Conservation (phyloP, 2,888 invertebrate genomes). For the Sesia apiformis region DNA sequence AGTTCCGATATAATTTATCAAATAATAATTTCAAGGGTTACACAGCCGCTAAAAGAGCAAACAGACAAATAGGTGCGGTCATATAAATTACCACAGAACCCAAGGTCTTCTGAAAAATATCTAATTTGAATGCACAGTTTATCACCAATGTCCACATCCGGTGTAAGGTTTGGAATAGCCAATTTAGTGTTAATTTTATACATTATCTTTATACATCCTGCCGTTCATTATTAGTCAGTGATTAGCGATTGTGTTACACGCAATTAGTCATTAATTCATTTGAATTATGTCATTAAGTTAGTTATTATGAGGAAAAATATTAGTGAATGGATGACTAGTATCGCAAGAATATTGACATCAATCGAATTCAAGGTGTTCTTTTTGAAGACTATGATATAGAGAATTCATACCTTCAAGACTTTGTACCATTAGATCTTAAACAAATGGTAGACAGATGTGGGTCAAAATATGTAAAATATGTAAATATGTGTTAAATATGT, state of each 20-base stretch:
- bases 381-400: too few relatives aligned
- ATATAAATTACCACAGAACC: conserved; percentile 11
- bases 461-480: too few relatives aligned
- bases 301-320: too few relatives aligned
- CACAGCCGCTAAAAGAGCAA: conserved; percentile 47
- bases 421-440: too few relatives aligned
- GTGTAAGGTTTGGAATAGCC: conserved; percentile 21
- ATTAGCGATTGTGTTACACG: conserved; percentile 16
- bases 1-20: conserved; percentile 39
- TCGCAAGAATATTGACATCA: too few relatives aligned
- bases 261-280: conserved; percentile 19
- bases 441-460: too few relatives aligned
- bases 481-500: too few relatives aligned
- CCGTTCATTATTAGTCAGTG: conserved; percentile 41
- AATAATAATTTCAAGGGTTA: conserved; percentile 43
- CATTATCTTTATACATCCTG: conserved; percentile 45
- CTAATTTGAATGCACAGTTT: conserved; percentile 29
- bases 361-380: too few relatives aligned
- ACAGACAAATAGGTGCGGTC: conserved; percentile 39
- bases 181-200: conserved; percentile 33
- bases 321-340: too few relatives aligned
- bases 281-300: neutral
- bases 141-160: conserved; percentile 36
- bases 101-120: conserved; percentile 19
- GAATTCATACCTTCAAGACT: too few relatives aligned